Evolutionary conservation across 2,113 vertebrate species (phyloP).

Genomic region (Argyrosomus japonicus): DNA sequence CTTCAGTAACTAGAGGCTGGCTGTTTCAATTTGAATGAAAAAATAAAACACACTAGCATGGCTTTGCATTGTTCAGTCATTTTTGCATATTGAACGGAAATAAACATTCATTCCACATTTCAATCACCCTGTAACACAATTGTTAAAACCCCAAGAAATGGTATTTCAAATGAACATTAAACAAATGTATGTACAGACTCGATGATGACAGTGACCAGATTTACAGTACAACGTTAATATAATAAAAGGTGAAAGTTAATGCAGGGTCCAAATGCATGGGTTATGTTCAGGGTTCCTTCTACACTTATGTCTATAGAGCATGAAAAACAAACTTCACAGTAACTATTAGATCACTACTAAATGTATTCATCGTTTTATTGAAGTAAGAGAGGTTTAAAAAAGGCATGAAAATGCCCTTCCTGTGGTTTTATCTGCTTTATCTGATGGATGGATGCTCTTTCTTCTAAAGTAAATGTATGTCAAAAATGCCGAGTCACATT

Average conservation of each 20-base stretch:
- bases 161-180: conserved; percentile 11
- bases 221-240: conserved; percentile 30
- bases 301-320: neutral
- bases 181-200: conserved; percentile 18
- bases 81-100: conserved; percentile 60
- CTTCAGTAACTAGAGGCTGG: conserved; percentile 20
- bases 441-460: neutral
- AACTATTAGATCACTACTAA: neutral
- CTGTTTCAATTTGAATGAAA: neutral
- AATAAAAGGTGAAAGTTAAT: conserved; percentile 10
- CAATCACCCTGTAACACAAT: conserved; percentile 26
- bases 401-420: neutral
- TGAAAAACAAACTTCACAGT: neutral
- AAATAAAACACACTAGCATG: conserved; percentile 32
- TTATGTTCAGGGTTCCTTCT: neutral
- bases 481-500: neutral
- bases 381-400: neutral
- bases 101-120: conserved; percentile 35
- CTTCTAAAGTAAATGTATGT: neutral
- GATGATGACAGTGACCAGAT: conserved; percentile 3
- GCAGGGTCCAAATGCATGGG: neutral
- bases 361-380: neutral
- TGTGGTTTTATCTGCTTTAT: neutral
- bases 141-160: conserved; percentile 3
- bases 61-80: conserved; percentile 51